Percentiles rank a stretch among this genome's conserved stretches.
phyloP scores from a whole-genome alignment of 2,888 invertebrate genomes.

The Leptopilina myrica region DNA sequence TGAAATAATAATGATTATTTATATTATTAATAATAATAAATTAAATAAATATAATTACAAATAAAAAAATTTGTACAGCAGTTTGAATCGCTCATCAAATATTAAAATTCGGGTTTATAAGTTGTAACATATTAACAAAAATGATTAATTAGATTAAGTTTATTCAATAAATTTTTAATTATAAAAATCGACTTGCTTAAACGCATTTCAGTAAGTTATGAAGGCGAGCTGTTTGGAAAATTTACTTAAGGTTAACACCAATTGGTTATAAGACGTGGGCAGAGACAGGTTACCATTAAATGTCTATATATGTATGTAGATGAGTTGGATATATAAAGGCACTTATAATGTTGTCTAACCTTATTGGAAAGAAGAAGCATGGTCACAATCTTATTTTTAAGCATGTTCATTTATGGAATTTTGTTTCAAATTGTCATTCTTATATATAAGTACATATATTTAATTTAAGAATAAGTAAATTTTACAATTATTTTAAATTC shows the following conservation, averaged over 20 bases:
- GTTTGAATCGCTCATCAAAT: too few species aligned
- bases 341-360: constrained; percentile 53
- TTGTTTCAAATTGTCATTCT: constrained; percentile 55
- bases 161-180: too few species aligned
- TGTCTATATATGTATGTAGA: constrained; percentile 47
- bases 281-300: constrained; percentile 54
- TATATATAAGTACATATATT: not conserved
- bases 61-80: too few species aligned
- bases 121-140: too few species aligned
- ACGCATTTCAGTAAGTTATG: constrained; percentile 35
- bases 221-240: constrained; percentile 56
- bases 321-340: not conserved
- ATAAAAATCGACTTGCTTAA: too few species aligned
- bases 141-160: too few species aligned
- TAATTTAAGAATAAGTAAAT: not conserved
- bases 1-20: too few species aligned
- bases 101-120: too few species aligned
- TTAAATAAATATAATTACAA: too few species aligned
- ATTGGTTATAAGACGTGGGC: constrained; percentile 62
- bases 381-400: constrained; percentile 34
- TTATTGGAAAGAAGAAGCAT: constrained; percentile 62
- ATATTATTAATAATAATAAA: too few species aligned
- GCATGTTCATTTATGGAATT: constrained; percentile 48
- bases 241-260: constrained; percentile 54
- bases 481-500: too few species aligned